phyloP scores from a whole-genome alignment of 1,140 invertebrate genomes.

The Myzus persicae region DNA sequence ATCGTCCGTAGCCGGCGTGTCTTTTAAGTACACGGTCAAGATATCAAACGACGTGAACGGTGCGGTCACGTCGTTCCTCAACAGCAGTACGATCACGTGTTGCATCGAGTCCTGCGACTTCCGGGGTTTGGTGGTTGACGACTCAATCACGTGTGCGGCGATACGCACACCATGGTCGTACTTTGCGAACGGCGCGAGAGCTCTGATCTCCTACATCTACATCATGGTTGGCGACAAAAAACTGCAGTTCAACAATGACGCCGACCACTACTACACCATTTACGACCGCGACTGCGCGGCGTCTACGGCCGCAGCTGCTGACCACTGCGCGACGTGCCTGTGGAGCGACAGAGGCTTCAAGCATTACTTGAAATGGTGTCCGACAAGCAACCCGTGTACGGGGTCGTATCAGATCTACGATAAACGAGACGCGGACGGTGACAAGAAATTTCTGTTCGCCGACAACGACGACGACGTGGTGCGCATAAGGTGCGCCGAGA shows the following conservation, averaged over 20 bases:
- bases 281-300: background rate
- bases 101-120: background rate
- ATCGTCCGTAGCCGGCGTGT: background rate
- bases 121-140: background rate
- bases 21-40: background rate
- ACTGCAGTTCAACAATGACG: background rate
- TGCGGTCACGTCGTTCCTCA: background rate
- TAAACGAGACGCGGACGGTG: background rate
- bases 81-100: background rate
- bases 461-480: background rate
- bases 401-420: background rate
- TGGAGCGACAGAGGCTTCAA: background rate
- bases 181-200: background rate
- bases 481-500: background rate
- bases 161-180: background rate
- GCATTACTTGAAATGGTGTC: slow-evolving; percentile 10
- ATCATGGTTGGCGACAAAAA: background rate
- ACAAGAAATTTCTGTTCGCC: background rate
- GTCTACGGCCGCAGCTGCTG: no score
- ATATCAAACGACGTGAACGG: background rate
- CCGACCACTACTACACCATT: slow-evolving; percentile 13
- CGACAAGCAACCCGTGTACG: background rate
- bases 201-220: background rate
- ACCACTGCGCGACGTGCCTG: background rate
- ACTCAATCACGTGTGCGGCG: background rate